These are phyloP conservation scores for Athene cunicularia DNA, from an alignment of 2,113 vertebrate genomes.

Conservation along the genomic window DNA sequence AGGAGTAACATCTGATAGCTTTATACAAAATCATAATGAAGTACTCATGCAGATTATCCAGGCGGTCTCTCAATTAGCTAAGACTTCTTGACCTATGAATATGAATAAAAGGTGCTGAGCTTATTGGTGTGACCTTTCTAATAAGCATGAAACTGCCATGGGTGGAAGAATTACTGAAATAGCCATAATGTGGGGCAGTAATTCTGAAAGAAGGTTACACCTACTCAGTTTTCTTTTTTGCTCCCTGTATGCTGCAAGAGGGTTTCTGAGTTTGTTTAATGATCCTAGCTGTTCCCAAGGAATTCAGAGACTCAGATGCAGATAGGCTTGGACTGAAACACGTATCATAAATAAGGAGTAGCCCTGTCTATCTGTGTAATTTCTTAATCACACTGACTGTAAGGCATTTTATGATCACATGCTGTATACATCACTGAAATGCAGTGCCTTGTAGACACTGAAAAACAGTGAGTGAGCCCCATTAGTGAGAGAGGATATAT, in stretches of 20 bases:
- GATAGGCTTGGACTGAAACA: neutral
- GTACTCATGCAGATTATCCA: constrained; percentile 59
- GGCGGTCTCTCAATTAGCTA: constrained; percentile 59
- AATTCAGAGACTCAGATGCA: neutral
- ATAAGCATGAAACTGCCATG: constrained; percentile 58
- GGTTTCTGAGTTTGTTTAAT: constrained; percentile 47
- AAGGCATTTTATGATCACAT: neutral
- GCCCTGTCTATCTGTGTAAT: neutral
- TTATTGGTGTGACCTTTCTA: constrained; percentile 61
- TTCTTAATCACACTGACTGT: neutral
- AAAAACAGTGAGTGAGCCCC: neutral
- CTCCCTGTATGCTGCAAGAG: neutral
- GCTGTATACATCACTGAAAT: neutral
- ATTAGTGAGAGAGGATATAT: neutral
- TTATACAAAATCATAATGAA: constrained; percentile 40
- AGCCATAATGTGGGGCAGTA: constrained; percentile 36
- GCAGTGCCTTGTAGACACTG: neutral
- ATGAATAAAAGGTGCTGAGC: constrained; percentile 50
- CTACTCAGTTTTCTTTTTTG: constrained; percentile 44
- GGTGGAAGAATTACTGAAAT: constrained; percentile 43
- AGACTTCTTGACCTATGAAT: constrained; percentile 69
- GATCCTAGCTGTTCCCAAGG: constrained; percentile 21
- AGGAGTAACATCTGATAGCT: constrained; percentile 60
- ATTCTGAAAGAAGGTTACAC: constrained; percentile 57
- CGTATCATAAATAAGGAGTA: neutral